A percentile compares a stretch with the other conserved stretches of the same genome.
Evolutionary conservation across 2,888 invertebrate genomes (phyloP).

Genomic region (Chironomus tentans): DNA sequence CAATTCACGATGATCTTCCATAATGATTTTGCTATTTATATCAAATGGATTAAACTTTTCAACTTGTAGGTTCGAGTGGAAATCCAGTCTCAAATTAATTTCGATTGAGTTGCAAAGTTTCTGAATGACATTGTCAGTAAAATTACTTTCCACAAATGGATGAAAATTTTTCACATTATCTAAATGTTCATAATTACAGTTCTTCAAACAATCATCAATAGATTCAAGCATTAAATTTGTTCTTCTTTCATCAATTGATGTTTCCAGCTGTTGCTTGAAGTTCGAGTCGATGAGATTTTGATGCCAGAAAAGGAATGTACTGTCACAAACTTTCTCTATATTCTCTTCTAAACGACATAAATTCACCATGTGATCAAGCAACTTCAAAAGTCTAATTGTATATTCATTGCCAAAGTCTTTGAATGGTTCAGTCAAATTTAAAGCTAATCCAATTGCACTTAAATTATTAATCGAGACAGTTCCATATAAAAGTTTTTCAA

Average conservation of each 20-base stretch:
- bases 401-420: conserved; percentile 54
- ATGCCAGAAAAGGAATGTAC: conserved; percentile 75
- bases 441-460: conserved; percentile 55
- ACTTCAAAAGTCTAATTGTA: conserved; percentile 49
- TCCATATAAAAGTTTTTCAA: conserved; percentile 57
- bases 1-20: conserved; percentile 55
- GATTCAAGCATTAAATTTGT: conserved; percentile 48
- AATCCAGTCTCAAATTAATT: conserved; percentile 83
- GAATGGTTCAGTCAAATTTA: conserved; percentile 56
- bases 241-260: conserved; percentile 55
- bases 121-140: conserved; percentile 52
- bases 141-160: conserved; percentile 33
- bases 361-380: conserved; percentile 56
- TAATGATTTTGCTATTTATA: conserved; percentile 37
- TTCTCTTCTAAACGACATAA: conserved; percentile 51
- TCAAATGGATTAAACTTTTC: conserved; percentile 65
- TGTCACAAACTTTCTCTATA: conserved; percentile 56
- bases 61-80: conserved; percentile 80
- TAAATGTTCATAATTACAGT: conserved; percentile 29
- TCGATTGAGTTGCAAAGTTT: conserved; percentile 82
- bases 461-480: conserved; percentile 55
- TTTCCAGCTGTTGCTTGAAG: conserved; percentile 60
- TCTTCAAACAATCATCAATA: conserved; percentile 39
- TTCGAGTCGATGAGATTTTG: conserved; percentile 66
- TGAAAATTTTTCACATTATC: conserved; percentile 38